Evolutionary conservation across 2,797 vertebrate species (phyloP).

Genomic region (Sebastes aleutianus): DNA sequence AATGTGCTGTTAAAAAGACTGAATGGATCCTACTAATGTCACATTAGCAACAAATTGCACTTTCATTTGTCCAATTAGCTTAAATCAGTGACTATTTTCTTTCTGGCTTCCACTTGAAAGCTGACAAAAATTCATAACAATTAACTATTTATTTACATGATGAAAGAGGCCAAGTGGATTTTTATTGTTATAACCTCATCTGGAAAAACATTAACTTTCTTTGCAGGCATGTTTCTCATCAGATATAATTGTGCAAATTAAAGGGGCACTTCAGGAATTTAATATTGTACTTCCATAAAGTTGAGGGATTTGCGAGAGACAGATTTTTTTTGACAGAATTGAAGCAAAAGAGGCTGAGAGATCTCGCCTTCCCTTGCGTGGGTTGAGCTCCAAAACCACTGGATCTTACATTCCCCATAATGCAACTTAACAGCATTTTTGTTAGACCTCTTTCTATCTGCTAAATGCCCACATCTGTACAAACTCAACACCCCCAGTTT

Average conservation of each 20-base stretch:
- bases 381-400: background rate
- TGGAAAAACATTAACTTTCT: background rate
- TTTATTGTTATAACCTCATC: background rate
- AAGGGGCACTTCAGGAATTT: background rate
- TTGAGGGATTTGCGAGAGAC: background rate
- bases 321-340: background rate
- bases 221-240: background rate
- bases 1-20: slow-evolving; percentile 16
- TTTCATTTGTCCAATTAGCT: slow-evolving; percentile 26
- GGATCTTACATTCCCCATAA: background rate
- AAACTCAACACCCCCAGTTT: background rate
- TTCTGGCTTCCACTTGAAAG: background rate
- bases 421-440: background rate
- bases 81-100: slow-evolving; percentile 4
- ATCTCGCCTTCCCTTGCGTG: background rate
- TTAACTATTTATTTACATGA: background rate
- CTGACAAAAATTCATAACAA: background rate
- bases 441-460: background rate
- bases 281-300: background rate
- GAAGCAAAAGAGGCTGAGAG: background rate
- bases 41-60: slow-evolving; percentile 26
- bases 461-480: background rate
- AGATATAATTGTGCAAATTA: background rate
- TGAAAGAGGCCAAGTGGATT: slow-evolving; percentile 4
- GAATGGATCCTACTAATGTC: slow-evolving; percentile 23